Conservation (phyloP, 2,113 vertebrate genomes). For the Syrrhaptes paradoxus region DNA sequence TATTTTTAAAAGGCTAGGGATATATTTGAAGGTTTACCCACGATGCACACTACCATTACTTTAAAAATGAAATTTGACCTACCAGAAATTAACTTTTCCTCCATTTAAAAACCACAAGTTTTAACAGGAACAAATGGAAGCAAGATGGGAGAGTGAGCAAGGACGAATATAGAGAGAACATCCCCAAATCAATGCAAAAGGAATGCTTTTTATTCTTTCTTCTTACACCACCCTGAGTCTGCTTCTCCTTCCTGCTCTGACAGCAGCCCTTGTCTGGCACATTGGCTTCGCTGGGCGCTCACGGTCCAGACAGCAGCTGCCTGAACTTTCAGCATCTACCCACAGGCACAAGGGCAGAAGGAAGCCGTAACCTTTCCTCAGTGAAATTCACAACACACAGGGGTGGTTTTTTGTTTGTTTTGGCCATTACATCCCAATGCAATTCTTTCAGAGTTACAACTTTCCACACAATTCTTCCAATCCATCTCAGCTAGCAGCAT, state of each 20-base stretch:
- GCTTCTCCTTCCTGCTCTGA: neutral
- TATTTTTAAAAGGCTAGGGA: conserved; percentile 14
- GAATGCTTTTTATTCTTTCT: neutral
- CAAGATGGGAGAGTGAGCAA: neutral
- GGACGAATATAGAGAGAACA: neutral
- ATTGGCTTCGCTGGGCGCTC: neutral
- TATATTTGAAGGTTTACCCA: neutral
- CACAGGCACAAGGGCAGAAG: neutral
- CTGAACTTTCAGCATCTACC: neutral
- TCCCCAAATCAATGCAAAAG: neutral
- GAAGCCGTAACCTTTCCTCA: neutral
- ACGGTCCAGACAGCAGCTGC: neutral
- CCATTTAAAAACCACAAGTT: neutral
- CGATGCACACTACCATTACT: neutral
- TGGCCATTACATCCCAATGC: neutral
- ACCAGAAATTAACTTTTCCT: neutral
- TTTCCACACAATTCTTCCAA: neutral
- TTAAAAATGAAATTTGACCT: neutral
- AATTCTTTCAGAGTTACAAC: neutral
- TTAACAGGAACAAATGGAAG: neutral
- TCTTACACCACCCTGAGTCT: neutral
- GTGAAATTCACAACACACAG: neutral
- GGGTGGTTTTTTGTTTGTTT: rapidly evolving
- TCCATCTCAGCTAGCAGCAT: neutral
- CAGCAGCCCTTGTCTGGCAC: neutral